phyloP scores from a whole-genome alignment of 1,140 invertebrate species.

The Cherax quadricarinatus region DNA sequence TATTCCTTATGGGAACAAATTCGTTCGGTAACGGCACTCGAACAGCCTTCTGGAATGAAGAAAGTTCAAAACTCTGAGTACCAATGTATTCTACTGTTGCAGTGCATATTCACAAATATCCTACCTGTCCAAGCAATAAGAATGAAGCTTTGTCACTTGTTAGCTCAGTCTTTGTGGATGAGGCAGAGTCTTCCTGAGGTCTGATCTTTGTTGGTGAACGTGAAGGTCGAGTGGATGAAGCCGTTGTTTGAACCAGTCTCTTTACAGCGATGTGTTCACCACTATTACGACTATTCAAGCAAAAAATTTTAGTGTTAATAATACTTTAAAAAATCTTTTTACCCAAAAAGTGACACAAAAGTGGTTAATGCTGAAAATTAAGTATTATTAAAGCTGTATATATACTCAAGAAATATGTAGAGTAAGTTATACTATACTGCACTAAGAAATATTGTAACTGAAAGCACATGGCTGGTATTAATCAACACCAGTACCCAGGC shows the following conservation, averaged over 20 bases:
- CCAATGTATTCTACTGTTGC: too few relatives aligned
- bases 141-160: conserved; percentile 74
- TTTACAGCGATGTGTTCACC: conserved; percentile 58
- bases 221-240: conserved; percentile 3
- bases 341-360: neutral
- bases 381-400: too few relatives aligned
- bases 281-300: conserved; percentile 30
- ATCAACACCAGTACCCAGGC: too few relatives aligned
- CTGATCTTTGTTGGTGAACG: conserved; percentile 64
- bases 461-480: too few relatives aligned
- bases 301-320: neutral
- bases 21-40: too few relatives aligned
- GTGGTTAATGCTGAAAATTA: too few relatives aligned
- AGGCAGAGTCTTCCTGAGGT: conserved; percentile 24
- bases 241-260: conserved; percentile 7
- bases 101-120: neutral
- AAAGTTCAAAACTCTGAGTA: too few relatives aligned
- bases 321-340: neutral
- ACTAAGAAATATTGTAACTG: too few relatives aligned
- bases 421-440: too few relatives aligned
- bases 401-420: too few relatives aligned
- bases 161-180: conserved; percentile 9
- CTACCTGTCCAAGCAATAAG: conserved; percentile 76
- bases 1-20: too few relatives aligned
- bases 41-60: too few relatives aligned